Evolutionary conservation across 2,888 invertebrate species (phyloP), one percentile per base, ranked within the genome.

Genomic region (Andrena chrysosceles): DNA sequence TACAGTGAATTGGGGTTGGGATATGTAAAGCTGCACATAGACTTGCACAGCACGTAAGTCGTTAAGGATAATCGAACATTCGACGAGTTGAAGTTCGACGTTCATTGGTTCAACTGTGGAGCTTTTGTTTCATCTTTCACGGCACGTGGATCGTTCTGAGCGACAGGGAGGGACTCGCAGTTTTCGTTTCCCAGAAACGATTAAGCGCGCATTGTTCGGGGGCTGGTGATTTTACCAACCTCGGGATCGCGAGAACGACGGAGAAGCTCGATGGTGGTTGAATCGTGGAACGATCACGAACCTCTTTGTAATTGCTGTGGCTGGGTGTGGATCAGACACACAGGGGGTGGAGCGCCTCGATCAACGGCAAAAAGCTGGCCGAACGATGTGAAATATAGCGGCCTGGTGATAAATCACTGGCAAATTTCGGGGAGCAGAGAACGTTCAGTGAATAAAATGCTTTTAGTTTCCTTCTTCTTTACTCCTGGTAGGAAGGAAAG

Each of bases 331-430:
- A 35, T 26, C 20, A 52, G 23, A 35, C 31, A 56, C 54, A 31
- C 8, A 8, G 33, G 16, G 29, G 56, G 8, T 52, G 23, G 64
- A 26, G 13, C 54, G 16, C 8, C 56, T 69, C 68, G 81, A 72
- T 68, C 72, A 68, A 5, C 56, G 63, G 77, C 68, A 81, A 77
- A 77, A 81, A 49, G 63, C 49, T 13, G 52, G 13, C 29, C 42
- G 56, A 75, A 42, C 63, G 56, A 31, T 35, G 26, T n/a, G 68
- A 81, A 77, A 66, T 81, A 73, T 33, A 52, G 16, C 42, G n/a
- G 20, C 23, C 20, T 23, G 10, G 62, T 20, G 64, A 66, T 79
- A 66, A 78, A 79, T 78, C 70, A 60, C 66, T 13, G 33, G 59
- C 23, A 42, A 69, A 71, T 69, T 81, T 69, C 78, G 31, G 10